phyloP scores from a whole-genome alignment of 2,113 vertebrate species.

The Elaphurus davidianus region DNA sequence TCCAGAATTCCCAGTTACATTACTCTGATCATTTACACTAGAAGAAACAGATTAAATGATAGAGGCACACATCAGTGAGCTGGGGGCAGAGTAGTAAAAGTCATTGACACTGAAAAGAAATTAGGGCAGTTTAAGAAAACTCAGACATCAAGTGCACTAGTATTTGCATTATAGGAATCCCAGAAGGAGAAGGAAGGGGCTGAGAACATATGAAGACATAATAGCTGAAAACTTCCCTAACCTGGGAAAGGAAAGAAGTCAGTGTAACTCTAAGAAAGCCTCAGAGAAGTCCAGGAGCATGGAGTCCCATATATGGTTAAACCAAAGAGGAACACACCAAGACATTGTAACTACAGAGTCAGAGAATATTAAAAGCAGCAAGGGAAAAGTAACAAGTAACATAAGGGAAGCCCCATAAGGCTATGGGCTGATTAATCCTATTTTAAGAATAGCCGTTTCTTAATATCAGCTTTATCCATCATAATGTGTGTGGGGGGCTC shows the following conservation, averaged over 20 bases:
- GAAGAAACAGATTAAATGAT: neutral
- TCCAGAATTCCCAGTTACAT: neutral
- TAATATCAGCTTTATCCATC: neutral
- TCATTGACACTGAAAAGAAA: neutral
- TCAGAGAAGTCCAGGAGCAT: neutral
- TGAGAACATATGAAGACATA: neutral
- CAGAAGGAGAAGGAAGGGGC: neutral
- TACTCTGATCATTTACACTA: neutral
- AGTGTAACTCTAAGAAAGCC: neutral
- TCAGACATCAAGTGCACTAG: neutral
- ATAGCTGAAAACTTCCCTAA: neutral
- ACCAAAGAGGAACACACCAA: neutral
- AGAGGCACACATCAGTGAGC: neutral
- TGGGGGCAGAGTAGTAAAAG: neutral
- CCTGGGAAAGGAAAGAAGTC: neutral
- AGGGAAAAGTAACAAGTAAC: neutral
- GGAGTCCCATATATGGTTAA: neutral
- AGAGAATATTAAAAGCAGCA: neutral
- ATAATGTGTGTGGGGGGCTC: neutral
- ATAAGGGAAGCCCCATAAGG: neutral
- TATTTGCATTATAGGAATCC: neutral
- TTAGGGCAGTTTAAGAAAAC: neutral
- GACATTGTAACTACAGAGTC: neutral
- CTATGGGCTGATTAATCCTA: neutral
- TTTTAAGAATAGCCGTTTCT: neutral